Percentiles rank a stretch among this genome's conserved stretches.
Conservation (phyloP, 2,113 vertebrate genomes). For the Larimichthys polyactis region DNA sequence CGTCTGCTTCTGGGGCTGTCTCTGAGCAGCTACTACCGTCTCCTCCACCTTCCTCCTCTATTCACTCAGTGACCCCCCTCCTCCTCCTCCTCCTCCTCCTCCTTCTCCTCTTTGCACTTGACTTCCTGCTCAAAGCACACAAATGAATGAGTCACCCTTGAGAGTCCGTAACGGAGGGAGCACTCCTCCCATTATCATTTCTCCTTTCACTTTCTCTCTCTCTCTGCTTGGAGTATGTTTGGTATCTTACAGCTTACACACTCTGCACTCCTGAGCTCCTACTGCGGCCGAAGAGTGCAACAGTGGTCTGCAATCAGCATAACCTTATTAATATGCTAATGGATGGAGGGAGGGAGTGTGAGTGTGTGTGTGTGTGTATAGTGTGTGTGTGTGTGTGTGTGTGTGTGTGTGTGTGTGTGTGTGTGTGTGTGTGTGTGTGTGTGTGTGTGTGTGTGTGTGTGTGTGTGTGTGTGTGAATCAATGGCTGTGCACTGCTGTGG, state of each 20-base stretch:
- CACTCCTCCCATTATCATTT: slow-evolving; percentile 45
- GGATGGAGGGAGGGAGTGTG: background rate
- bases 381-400: background rate
- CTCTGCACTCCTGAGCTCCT: slow-evolving; percentile 29
- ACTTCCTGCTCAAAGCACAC: slow-evolving; percentile 64
- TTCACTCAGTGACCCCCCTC: slow-evolving; percentile 18
- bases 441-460: background rate
- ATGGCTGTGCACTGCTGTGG: slow-evolving; percentile 48
- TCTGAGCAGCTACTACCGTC: background rate
- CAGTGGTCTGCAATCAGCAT: slow-evolving; percentile 17
- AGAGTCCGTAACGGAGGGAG: slow-evolving; percentile 38
- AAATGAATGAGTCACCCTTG: slow-evolving; percentile 56
- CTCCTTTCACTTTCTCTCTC: slow-evolving; percentile 56
- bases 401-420: background rate
- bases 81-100: no score
- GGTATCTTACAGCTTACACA: slow-evolving; percentile 39
- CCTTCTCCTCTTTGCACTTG: slow-evolving; percentile 1
- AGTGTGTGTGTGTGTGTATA: no score
- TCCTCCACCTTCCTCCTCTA: slow-evolving; percentile 28
- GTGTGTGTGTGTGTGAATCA: slow-evolving; percentile 44
- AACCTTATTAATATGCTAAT: slow-evolving; percentile 71
- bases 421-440: background rate
- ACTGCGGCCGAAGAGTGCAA: slow-evolving; percentile 14
- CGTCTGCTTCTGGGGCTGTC: slow-evolving; percentile 17
- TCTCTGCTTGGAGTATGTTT: slow-evolving; percentile 14